Percentiles rank a stretch among this genome's conserved stretches.
phyloP scores from a whole-genome alignment of 35 echinoderm and acorn worm genomes.

The Diadema setosum region DNA sequence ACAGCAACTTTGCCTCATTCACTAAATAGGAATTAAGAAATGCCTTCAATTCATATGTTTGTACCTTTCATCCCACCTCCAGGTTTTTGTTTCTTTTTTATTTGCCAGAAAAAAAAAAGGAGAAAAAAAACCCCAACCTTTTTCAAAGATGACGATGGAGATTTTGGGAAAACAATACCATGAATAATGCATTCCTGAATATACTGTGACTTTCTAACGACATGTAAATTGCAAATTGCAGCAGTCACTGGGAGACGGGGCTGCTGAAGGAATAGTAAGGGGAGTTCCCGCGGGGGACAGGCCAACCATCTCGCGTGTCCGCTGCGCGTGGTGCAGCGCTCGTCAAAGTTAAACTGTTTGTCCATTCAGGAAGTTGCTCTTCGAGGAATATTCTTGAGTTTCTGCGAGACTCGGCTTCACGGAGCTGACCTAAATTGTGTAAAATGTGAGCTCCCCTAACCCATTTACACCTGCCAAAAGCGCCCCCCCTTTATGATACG shows the following conservation, averaged over 20 bases:
- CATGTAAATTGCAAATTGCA: background rate
- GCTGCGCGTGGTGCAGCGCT: background rate
- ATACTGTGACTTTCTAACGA: background rate
- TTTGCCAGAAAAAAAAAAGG: too few relatives aligned
- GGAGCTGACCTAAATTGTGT: background rate
- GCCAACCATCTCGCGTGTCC: background rate
- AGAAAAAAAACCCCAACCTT: too few relatives aligned
- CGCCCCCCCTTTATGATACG: background rate
- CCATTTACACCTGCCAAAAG: constrained; percentile 18
- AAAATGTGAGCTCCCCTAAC: background rate
- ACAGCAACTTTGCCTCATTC: too few relatives aligned
- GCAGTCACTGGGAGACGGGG: background rate
- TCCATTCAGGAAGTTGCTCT: background rate
- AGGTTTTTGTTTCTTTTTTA: too few relatives aligned
- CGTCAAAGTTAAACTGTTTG: constrained; percentile 19
- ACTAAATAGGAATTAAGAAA: too few relatives aligned
- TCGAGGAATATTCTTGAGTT: background rate
- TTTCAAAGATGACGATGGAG: too few relatives aligned
- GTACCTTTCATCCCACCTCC: too few relatives aligned
- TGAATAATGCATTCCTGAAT: background rate
- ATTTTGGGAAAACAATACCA: background rate
- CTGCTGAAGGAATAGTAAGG: too few relatives aligned
- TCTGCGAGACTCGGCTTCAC: background rate
- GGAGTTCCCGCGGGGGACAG: constrained; percentile 3
- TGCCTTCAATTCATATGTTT: too few relatives aligned